Conservation (phyloP, 64 coral and sea anemone genomes). For the Montipora cactus region DNA sequence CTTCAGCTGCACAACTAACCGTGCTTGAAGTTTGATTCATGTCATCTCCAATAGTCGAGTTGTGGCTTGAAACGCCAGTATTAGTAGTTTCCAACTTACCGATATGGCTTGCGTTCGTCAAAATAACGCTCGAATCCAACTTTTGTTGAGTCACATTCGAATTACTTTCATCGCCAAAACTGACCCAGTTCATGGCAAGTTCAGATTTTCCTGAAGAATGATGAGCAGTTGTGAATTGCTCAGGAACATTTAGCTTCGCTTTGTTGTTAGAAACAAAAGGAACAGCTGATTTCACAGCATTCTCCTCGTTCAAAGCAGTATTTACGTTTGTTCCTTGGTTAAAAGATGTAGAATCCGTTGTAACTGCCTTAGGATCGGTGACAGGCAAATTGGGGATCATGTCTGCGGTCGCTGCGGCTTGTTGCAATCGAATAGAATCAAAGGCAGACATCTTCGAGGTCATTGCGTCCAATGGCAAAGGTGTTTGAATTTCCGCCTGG, state of each 20-base stretch:
- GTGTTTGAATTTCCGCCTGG: conserved; percentile 19
- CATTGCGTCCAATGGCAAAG: background rate
- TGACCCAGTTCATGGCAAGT: conserved; percentile 17
- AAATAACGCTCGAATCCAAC: background rate
- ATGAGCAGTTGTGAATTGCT: background rate
- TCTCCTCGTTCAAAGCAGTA: background rate
- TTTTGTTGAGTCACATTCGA: conserved; percentile 14
- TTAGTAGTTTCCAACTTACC: conserved; percentile 3
- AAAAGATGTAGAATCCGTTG: background rate
- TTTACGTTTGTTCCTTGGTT: background rate
- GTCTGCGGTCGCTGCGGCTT: conserved; percentile 41
- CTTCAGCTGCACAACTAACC: background rate
- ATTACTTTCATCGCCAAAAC: conserved; percentile 37
- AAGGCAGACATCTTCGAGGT: conserved; percentile 39
- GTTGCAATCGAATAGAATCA: conserved; percentile 4
- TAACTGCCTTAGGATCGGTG: background rate
- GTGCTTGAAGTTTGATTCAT: background rate
- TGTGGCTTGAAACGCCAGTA: background rate
- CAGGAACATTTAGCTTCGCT: background rate
- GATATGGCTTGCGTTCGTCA: background rate
- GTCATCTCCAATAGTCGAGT: background rate
- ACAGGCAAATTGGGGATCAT: conserved; percentile 30
- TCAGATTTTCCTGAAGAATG: background rate
- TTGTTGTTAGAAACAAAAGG: conserved; percentile 19
- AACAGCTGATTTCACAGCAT: conserved; percentile 45